Evolutionary conservation across 1,140 invertebrate genomes (phyloP).

Genomic region (Saxidomus purpurata): DNA sequence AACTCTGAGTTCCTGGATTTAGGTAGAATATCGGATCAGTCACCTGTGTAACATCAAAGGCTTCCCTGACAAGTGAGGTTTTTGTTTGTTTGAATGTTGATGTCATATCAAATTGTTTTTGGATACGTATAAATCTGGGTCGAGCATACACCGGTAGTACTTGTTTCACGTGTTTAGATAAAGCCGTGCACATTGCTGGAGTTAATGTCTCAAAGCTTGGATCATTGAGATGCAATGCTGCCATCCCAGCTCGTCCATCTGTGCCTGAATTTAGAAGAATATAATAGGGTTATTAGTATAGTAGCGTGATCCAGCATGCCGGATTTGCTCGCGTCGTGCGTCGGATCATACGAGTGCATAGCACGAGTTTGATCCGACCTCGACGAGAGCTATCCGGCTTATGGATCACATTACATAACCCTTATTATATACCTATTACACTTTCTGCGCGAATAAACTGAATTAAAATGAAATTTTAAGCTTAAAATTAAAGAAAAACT

Average conservation of each 20-base stretch:
- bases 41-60: constrained; percentile 8
- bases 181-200: neutral
- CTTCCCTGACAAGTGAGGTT: neutral
- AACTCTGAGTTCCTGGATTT: neutral
- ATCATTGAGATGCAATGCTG: constrained; percentile 22
- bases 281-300: too few relatives aligned
- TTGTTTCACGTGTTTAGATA: constrained; percentile 15
- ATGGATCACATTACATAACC: too few relatives aligned
- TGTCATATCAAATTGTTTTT: neutral
- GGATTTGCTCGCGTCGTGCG: too few relatives aligned
- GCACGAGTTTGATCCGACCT: too few relatives aligned
- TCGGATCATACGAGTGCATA: too few relatives aligned
- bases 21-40: constrained; percentile 31
- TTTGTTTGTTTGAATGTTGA: constrained; percentile 55
- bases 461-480: too few relatives aligned
- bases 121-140: constrained; percentile 41
- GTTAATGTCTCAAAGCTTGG: neutral
- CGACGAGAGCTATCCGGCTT: too few relatives aligned
- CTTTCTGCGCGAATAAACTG: too few relatives aligned
- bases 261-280: neutral
- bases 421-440: too few relatives aligned
- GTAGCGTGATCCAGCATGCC: too few relatives aligned
- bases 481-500: too few relatives aligned
- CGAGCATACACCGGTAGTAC: constrained; percentile 27
- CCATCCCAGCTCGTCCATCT: constrained; percentile 47